phyloP scores from a whole-genome alignment of 2,888 invertebrate genomes.

The Sesia bembeciformis region DNA sequence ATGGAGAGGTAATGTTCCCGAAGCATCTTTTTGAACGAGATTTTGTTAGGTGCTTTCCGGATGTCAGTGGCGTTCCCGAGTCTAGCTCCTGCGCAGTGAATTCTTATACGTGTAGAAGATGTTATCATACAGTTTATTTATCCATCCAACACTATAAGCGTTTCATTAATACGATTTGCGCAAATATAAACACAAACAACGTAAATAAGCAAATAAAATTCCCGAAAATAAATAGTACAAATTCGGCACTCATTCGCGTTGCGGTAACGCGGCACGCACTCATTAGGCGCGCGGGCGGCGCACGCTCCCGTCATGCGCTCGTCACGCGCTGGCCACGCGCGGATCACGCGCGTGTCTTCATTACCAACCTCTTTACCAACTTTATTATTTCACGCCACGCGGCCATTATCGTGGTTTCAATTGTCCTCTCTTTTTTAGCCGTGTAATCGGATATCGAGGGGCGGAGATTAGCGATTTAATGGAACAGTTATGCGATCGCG shows the following conservation, averaged over 20 bases:
- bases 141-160: too few species aligned
- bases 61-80: too few species aligned
- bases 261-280: conserved; percentile 28
- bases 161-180: too few species aligned
- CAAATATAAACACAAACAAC: too few species aligned
- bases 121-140: too few species aligned
- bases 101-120: too few species aligned
- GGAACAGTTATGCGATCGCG: conserved; percentile 29
- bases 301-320: conserved; percentile 37
- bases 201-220: too few species aligned
- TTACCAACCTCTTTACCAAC: conserved; percentile 51
- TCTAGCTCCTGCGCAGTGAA: too few species aligned
- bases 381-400: conserved; percentile 68
- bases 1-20: too few species aligned
- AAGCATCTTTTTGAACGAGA: too few species aligned
- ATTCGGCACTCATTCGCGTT: conserved; percentile 1
- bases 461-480: conserved; percentile 28
- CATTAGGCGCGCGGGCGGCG: conserved; percentile 24
- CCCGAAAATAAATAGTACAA: neutral
- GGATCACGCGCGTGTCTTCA: conserved; percentile 50
- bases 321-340: conserved; percentile 30
- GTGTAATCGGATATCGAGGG: conserved; percentile 55
- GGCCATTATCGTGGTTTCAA: conserved; percentile 51
- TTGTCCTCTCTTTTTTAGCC: conserved; percentile 29
- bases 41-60: too few species aligned